These are phyloP conservation scores for Phyllotreta striolata DNA, from an alignment of 2,888 invertebrate species.

Conservation along the genomic window DNA sequence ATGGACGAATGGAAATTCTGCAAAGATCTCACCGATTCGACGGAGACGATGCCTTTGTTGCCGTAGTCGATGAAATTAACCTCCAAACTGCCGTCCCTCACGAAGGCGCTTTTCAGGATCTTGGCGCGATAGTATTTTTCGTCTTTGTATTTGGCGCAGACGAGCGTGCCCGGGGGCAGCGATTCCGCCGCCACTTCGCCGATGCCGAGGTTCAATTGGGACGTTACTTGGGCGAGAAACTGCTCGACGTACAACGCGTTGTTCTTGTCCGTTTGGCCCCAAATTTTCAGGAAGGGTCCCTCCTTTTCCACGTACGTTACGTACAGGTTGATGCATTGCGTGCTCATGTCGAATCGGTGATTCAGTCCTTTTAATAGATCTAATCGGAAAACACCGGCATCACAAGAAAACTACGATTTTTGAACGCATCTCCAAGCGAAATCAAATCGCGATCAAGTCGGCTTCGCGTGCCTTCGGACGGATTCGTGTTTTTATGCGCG, in stretches of 20 bases:
- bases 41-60: conserved; percentile 68
- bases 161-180: conserved; percentile 63
- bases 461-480: too few relatives aligned
- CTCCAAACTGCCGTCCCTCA: conserved; percentile 66
- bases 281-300: conserved; percentile 74
- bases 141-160: conserved; percentile 72
- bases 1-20: conserved; percentile 63
- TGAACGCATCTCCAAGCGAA: neutral
- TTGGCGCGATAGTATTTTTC: conserved; percentile 72
- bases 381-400: conserved; percentile 9
- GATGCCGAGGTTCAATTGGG: conserved; percentile 62
- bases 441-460: too few relatives aligned
- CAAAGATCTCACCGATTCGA: conserved; percentile 67
- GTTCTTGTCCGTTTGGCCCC: conserved; percentile 73
- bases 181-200: conserved; percentile 51
- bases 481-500: too few relatives aligned
- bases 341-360: neutral
- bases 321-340: conserved; percentile 46
- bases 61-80: conserved; percentile 77
- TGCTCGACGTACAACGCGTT: conserved; percentile 67
- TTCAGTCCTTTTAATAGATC: too few relatives aligned
- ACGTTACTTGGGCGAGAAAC: conserved; percentile 61
- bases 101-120: conserved; percentile 63
- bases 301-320: conserved; percentile 76
- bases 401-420: conserved; percentile 5